Evolutionary conservation across 2,797 vertebrate genomes (phyloP), one percentile per base, ranked within the genome.

Genomic region (Propithecus perrieri): DNA sequence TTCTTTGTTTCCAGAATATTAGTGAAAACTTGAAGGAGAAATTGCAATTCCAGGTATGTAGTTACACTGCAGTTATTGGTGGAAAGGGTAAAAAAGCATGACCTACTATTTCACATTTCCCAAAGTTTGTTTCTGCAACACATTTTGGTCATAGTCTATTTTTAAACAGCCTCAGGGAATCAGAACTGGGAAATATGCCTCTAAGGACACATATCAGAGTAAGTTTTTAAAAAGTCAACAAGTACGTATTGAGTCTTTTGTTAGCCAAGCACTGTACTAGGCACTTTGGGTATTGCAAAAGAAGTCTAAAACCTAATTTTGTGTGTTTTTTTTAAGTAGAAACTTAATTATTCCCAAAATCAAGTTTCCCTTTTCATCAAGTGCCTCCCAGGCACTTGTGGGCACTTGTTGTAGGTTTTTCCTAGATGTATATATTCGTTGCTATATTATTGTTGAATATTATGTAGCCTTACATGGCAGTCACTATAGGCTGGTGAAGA

Each of bases 121-220:
- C 96, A 83, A 96, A 96, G 71, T 84, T 94, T 96, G 89, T 91
- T 97, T 97, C 96, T 97, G 57, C 93, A 93, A 95, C 71, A 92
- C 65, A 95, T 92, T 97, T 96, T 91, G 38, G 48, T 97, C 85
- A 85, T 67, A 48, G 59, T 95, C 96, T 97, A 97, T 98, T 98
- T 97, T 97, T 98, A 94, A 43, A 76, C 6, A 12, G 46, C 94
- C 94, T 80, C 50, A 30, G 96, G 91, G 97, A 97, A 89, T 96
- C 30, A 80, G 71, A 76, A 88, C 88, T 0, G 8, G 95, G 97
- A 97, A 97, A 65, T 65, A n/a, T 48, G 96, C 96, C 97, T 97
- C 97, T 61, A 96, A 96, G 95, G 97, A 95, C 93, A 55, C 43
- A 35, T 55, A 85, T 90, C 81, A 78, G 71, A 95, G 74, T 85